A percentile compares a stretch with the other conserved stretches of the same genome.
Conservation (phyloP, 2,888 invertebrate genomes). For the Pycnomerus fuliginosus region DNA sequence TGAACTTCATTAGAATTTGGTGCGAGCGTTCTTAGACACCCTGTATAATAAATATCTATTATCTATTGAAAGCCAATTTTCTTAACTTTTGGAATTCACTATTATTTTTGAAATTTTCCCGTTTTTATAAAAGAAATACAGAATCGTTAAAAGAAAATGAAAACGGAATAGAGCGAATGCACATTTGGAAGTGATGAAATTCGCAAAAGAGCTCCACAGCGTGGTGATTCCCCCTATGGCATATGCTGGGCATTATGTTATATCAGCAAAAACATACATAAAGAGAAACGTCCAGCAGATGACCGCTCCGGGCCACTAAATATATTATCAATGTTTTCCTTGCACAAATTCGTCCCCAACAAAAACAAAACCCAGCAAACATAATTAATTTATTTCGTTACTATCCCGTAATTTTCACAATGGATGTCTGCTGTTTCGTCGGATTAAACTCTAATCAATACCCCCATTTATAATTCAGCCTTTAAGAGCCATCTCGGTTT, state of each 20-base stretch:
- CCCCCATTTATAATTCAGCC: slow-evolving; percentile 22
- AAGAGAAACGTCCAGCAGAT: slow-evolving; percentile 4
- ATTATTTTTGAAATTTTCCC: too few species aligned
- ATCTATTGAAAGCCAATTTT: not conserved
- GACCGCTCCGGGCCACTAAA: slow-evolving; percentile 12
- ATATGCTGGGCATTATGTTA: slow-evolving; percentile 2
- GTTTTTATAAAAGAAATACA: slow-evolving; percentile 1
- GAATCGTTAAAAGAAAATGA: not conserved
- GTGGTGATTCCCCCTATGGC: slow-evolving; percentile 2
- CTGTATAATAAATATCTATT: not conserved
- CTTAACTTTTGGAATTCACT: not conserved
- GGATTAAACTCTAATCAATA: slow-evolving; percentile 9
- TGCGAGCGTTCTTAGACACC: too few species aligned
- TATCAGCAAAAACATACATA: slow-evolving; percentile 7
- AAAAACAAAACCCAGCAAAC: too few species aligned
- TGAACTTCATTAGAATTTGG: too few species aligned
- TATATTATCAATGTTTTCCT: slow-evolving; percentile 3
- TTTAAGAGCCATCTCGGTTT: slow-evolving; percentile 15
- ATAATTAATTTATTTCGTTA: not conserved
- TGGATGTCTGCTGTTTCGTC: not conserved
- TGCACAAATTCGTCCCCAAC: slow-evolving; percentile 1
- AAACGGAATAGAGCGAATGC: not conserved
- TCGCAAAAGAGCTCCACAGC: slow-evolving; percentile 1
- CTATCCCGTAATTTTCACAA: slow-evolving; percentile 1
- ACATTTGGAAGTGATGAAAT: slow-evolving; percentile 5